Base-by-base conservation (phyloP, 2,113 vertebrate species). In the Peromyscus polionotus region DNA sequence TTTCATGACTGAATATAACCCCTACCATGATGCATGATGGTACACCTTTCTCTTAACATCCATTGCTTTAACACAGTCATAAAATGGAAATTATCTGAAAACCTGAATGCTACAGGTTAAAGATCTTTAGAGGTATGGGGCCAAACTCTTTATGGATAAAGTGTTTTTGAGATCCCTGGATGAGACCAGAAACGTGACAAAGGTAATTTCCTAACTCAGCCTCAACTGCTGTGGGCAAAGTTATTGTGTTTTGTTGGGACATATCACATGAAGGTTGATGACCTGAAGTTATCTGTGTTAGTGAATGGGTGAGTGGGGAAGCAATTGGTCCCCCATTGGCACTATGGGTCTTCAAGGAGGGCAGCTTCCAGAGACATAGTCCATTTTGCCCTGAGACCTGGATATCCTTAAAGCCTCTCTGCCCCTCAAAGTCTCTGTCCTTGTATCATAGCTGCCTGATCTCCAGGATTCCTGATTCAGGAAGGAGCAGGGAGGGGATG, bases 311-410 rank as follows among this genome's bases (percentile, higher is more conserved):
- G 1, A 14, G 3, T 1, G 13, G 36, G 17, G 19, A 57, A 16
- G 28, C 39, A 51, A 11, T 1, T 11, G 4, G 3, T 10, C 3
- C 2, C 0, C 9, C 24, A 10, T 1, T 19, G 3, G 22, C 13
- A 10, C 33, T 24, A 8, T 13, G 3, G 48, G 22, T 1, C 0
- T 0, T 5, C 0, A 16, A 7, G 3, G 0, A 28, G 10, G 20
- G 33, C 13, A 42, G 33, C n/a, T 7, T 5, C 9, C 16, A 3
- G 24, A 63, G 7, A 22, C 1, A 2, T 0, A 10, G 9, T 5
- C 33, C 36, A 1, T 5, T 13, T 11, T 4, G 54, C 16, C 2
- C 19, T 6, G 31, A 10, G 77, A 80, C 20, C 39, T 92, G 17
- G 0, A 6, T 75, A 33, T 85, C 28, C 42, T 17, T 33, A 7